phyloP scores from a whole-genome alignment of 2,797 vertebrate species.

The Mallotus villosus region DNA sequence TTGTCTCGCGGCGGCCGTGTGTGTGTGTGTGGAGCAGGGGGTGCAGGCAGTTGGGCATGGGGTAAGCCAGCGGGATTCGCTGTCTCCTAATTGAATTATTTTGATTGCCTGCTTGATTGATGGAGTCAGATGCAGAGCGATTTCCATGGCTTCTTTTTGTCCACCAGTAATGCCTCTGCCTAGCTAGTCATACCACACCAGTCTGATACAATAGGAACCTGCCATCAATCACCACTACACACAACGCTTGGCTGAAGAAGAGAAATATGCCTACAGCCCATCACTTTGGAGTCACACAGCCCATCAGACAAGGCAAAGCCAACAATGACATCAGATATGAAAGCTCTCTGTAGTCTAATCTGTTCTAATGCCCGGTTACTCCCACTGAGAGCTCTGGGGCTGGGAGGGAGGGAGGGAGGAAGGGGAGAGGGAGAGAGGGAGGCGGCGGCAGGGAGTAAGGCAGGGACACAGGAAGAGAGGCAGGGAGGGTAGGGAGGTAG shows the following conservation, averaged over 20 bases:
- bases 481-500: too few species aligned
- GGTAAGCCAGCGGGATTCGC: slow-evolving; percentile 70
- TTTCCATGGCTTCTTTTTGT: slow-evolving; percentile 64
- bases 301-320: slow-evolving; percentile 62
- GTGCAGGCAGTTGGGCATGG: slow-evolving; percentile 40
- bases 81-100: slow-evolving; percentile 79
- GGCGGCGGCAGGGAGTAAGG: too few species aligned
- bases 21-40: slow-evolving; percentile 33
- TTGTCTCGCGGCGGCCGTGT: slow-evolving; percentile 68
- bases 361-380: slow-evolving; percentile 74
- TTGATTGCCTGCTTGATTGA: slow-evolving; percentile 80
- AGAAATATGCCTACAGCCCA: slow-evolving; percentile 55
- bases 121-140: slow-evolving; percentile 73
- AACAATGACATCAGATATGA: slow-evolving; percentile 76
- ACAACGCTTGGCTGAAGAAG: slow-evolving; percentile 48
- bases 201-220: slow-evolving; percentile 74
- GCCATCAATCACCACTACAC: slow-evolving; percentile 70
- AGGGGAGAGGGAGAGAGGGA: too few species aligned
- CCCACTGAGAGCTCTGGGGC: slow-evolving; percentile 59
- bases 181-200: slow-evolving; percentile 62
- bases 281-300: slow-evolving; percentile 61
- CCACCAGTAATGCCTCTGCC: slow-evolving; percentile 68
- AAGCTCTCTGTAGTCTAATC: slow-evolving; percentile 70
- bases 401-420: slow-evolving; percentile 57
- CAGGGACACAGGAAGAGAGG: too few species aligned